phyloP scores from a whole-genome alignment of 2,797 vertebrate species.

The Silurus aristotelis region DNA sequence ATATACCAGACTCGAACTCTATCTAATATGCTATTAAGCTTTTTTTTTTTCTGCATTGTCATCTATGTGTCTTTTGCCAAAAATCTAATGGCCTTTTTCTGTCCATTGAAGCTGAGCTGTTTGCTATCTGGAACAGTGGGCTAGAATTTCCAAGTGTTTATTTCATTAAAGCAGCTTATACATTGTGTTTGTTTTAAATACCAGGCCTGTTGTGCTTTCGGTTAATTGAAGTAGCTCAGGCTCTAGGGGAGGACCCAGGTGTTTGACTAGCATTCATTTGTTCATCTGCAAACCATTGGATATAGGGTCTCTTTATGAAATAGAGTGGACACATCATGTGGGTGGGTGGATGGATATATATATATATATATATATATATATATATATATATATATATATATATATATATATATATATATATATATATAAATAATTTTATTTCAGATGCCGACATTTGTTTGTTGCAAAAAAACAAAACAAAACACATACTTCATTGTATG shows the following conservation, averaged over 20 bases:
- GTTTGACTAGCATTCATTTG: slow-evolving; percentile 49
- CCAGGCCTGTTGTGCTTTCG: slow-evolving; percentile 38
- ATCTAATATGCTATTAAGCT: slow-evolving; percentile 19
- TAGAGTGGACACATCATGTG: background rate
- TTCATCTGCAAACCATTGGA: slow-evolving; percentile 39
- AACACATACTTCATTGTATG: background rate
- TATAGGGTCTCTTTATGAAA: background rate
- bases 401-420: background rate
- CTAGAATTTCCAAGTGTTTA: slow-evolving; percentile 53
- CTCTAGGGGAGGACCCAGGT: slow-evolving; percentile 50
- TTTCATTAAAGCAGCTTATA: slow-evolving; percentile 49
- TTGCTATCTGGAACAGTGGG: slow-evolving; percentile 25
- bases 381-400: background rate
- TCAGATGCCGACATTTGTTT: background rate
- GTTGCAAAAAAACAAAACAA: background rate
- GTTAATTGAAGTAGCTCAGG: slow-evolving; percentile 51
- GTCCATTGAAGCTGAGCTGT: slow-evolving; percentile 7
- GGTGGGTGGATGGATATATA: too few species aligned
- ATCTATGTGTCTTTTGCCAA: slow-evolving; percentile 10
- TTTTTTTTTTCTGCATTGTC: slow-evolving; percentile 31
- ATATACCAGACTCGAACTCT: slow-evolving; percentile 4
- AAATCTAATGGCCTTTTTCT: slow-evolving; percentile 48
- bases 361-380: background rate
- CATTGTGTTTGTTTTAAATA: slow-evolving; percentile 39
- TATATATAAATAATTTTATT: background rate